Percentiles rank a stretch among this genome's conserved stretches.
Conservation (phyloP, 2,113 vertebrate genomes). For the Rafetus swinhoei region DNA sequence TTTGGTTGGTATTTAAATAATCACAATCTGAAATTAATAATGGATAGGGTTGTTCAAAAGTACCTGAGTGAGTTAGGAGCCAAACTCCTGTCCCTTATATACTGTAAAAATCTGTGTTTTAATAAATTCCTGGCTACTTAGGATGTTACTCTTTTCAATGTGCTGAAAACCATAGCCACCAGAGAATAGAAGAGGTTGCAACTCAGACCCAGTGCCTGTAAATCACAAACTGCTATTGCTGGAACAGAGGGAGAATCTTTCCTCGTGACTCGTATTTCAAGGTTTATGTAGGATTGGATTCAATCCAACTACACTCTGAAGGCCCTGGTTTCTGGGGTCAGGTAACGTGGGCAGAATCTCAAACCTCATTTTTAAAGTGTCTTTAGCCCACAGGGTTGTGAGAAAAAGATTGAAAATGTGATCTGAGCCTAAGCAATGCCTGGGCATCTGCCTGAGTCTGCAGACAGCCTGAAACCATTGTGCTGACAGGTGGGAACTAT, state of each 20-base stretch:
- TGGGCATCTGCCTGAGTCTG: neutral
- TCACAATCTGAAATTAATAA: neutral
- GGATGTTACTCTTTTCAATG: neutral
- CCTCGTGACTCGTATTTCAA: neutral
- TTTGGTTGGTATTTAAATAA: neutral
- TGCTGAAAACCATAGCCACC: neutral
- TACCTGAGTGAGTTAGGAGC: neutral
- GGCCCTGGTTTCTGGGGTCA: accelerated
- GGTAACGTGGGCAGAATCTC: neutral
- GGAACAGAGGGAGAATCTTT: neutral
- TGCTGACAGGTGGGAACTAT: neutral
- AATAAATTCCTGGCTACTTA: accelerated
- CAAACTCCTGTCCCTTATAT: accelerated
- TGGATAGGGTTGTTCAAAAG: neutral
- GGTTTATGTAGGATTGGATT: neutral
- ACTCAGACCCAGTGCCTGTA: neutral
- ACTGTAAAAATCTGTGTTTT: neutral
- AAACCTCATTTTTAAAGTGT: neutral
- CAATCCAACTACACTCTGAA: neutral
- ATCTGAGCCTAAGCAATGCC: neutral
- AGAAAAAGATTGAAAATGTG: neutral
- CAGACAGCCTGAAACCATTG: neutral
- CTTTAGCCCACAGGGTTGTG: neutral
- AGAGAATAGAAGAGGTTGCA: neutral
- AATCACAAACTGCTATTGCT: accelerated